Evolutionary conservation across 2,113 vertebrate genomes (phyloP).

Genomic region (Carettochelys insculpta): DNA sequence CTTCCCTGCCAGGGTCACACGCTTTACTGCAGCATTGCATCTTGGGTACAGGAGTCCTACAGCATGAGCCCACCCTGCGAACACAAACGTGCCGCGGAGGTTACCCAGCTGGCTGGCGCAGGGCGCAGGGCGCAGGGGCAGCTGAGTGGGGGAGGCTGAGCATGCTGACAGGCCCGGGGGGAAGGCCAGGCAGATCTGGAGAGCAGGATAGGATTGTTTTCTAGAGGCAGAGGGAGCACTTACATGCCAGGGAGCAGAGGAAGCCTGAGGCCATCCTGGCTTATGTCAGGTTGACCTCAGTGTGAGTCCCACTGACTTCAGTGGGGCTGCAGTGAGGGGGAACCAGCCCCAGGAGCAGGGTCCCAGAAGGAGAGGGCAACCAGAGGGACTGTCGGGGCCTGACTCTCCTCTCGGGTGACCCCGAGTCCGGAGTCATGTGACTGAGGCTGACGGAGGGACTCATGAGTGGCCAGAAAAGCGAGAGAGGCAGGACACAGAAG

Average conservation of each 20-base stretch:
- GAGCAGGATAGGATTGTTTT: neutral
- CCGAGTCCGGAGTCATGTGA: neutral
- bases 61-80: too few species aligned
- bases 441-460: neutral
- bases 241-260: neutral
- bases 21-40: neutral
- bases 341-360: neutral
- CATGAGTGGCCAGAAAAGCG: neutral
- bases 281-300: neutral
- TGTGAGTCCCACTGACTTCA: neutral
- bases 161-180: neutral
- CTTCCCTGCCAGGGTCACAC: neutral
- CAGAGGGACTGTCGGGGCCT: fast-evolving
- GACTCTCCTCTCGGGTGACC: neutral
- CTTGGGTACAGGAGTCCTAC: too few species aligned
- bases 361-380: neutral
- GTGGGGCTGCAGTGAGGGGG: neutral
- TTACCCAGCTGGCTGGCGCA: neutral
- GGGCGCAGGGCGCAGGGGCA: neutral
- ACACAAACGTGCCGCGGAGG: fast-evolving
- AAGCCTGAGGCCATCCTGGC: neutral
- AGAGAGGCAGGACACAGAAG: neutral
- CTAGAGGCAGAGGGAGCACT: neutral
- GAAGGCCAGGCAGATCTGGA: neutral
- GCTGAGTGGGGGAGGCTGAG: neutral